Evolutionary conservation across 1,140 invertebrate genomes (phyloP), one percentile per base, ranked within the genome.

Genomic region (Marisa cornuarietis): DNA sequence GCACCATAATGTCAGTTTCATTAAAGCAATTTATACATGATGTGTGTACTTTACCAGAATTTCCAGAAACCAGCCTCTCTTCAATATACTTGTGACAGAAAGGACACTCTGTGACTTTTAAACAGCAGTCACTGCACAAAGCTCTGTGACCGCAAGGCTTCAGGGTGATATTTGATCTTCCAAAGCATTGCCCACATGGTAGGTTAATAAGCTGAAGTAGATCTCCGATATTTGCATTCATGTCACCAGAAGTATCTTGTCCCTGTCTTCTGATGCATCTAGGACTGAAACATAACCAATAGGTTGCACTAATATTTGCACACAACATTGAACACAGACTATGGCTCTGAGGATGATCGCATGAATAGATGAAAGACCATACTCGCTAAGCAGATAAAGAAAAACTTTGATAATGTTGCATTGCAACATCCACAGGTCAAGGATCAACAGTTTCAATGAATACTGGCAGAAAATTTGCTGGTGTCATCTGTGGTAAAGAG

Each of bases 21-120:
- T 18, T 63, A n/a, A 63, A 18, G 18, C 62, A 63, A 63, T 63
- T 5, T n/a, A 63, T 63, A 24, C 11, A 68, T 68, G 22, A 13
- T 10, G 9, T 31, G 13, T 31, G 11, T 22, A n/a, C 22, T 11
- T 24, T 24, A 31, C 65, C 65, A n/a, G 65, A 68, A 68, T 6
- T 31, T 31, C 65, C 22, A 68, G 65, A 24, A 68, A 22, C 65
- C 26, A 68, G 13, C 7, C 26, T 13, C 22, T 68, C n/a, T 31
- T 68, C 65, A 68, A 68, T 68, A 31, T 24, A n/a, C 11, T 22
- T 2, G 22, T 68, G 22, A 68, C 65, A 68, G n/a, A 18, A n/a
- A 68, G 65, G 65, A 68, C 65, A 68, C 22, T 31, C 26, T n/a
- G 65, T 68, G 65, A 68, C 65, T 22, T 68, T 6, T n/a, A 68